A percentile compares a stretch with the other conserved stretches of the same genome.
phyloP scores from a whole-genome alignment of 2,797 vertebrate genomes.

The Petrocephalus schoutedeni region DNA sequence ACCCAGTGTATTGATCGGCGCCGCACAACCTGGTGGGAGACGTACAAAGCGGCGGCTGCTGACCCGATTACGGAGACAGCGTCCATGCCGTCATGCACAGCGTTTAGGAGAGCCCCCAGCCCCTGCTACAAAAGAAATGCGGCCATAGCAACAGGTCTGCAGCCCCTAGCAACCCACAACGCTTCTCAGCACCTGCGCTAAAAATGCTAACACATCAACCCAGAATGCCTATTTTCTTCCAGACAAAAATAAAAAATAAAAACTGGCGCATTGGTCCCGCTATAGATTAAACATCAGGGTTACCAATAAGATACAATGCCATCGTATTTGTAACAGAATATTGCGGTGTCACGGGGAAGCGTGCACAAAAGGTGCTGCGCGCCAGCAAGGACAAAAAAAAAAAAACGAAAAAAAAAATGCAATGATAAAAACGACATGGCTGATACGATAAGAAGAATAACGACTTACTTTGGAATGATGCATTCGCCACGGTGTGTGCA shows the following conservation, averaged over 20 bases:
- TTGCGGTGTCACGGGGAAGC: neutral
- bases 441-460: neutral
- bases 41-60: neutral
- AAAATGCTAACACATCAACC: neutral
- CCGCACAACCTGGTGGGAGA: neutral
- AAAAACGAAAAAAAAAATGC: neutral
- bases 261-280: neutral
- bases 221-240: neutral
- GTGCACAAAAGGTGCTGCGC: neutral
- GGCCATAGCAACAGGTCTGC: conserved; percentile 43
- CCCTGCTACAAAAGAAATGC: conserved; percentile 20
- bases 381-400: conserved; percentile 4
- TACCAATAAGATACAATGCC: neutral
- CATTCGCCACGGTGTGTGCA: conserved; percentile 24
- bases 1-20: neutral
- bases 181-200: conserved; percentile 2
- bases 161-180: conserved; percentile 43
- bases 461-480: conserved; percentile 43
- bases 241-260: neutral
- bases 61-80: neutral
- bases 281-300: neutral
- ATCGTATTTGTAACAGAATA: neutral
- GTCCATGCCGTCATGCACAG: neutral
- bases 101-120: neutral
- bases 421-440: neutral